phyloP scores from a whole-genome alignment of 2,888 invertebrate genomes.

The Leptura quadrifasciata region DNA sequence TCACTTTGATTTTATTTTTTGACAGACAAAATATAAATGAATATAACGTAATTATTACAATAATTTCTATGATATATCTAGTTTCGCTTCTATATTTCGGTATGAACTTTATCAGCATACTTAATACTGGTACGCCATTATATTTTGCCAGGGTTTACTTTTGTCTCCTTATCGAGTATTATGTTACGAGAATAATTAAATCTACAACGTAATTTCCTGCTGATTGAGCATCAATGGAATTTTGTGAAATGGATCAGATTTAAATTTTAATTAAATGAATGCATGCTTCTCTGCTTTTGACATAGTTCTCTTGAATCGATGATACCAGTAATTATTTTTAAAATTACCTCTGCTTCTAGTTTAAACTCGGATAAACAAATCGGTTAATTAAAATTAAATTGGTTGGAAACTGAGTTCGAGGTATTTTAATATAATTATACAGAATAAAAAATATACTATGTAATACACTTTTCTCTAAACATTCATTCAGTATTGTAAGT shows the following conservation, averaged over 20 bases:
- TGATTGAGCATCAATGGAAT: constrained; percentile 17
- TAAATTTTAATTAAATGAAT: constrained; percentile 32
- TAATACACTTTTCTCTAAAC: too few species aligned
- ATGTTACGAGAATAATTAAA: constrained; percentile 18
- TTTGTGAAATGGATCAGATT: constrained; percentile 15
- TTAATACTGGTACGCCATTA: neutral
- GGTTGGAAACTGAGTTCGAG: neutral
- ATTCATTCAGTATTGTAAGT: neutral
- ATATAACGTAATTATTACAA: too few species aligned
- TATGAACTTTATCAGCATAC: neutral
- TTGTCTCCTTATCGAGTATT: neutral
- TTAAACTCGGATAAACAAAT: constrained; percentile 14
- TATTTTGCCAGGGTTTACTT: neutral
- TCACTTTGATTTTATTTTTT: too few species aligned
- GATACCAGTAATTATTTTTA: neutral
- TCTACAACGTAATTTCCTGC: constrained; percentile 12
- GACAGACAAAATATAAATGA: too few species aligned
- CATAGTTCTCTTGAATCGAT: constrained; percentile 16
- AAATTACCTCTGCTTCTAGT: constrained; percentile 13
- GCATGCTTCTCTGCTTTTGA: constrained; percentile 21
- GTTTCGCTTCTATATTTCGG: too few species aligned
- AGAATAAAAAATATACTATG: too few species aligned
- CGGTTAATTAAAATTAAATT: constrained; percentile 32
- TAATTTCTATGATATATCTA: too few species aligned
- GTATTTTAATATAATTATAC: neutral